These are phyloP conservation scores for Caenorhabditis briggsae DNA, from an alignment of 1,140 invertebrate genomes.

Conservation along the genomic window DNA sequence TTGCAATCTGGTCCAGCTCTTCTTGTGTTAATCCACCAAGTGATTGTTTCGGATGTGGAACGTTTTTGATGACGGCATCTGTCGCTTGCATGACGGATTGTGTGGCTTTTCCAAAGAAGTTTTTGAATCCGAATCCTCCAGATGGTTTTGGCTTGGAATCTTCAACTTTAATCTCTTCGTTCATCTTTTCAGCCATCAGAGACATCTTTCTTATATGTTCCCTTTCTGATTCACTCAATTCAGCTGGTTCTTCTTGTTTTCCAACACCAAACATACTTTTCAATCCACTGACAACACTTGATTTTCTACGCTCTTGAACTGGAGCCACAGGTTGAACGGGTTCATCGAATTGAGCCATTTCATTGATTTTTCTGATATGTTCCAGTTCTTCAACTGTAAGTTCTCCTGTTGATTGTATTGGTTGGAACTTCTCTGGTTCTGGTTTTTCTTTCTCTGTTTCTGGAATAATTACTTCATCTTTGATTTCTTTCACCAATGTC, in stretches of 20 bases:
- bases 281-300: slow-evolving; percentile 45
- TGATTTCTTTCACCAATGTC: slow-evolving; percentile 31
- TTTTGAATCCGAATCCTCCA: not conserved
- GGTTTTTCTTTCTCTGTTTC: slow-evolving; percentile 4
- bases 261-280: slow-evolving; percentile 24
- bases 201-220: slow-evolving; percentile 62
- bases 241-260: not conserved
- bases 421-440: not conserved
- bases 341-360: slow-evolving; percentile 44
- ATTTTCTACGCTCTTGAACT: slow-evolving; percentile 23
- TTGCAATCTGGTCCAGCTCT: not conserved
- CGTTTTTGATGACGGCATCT: slow-evolving; percentile 31
- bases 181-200: slow-evolving; percentile 48
- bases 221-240: slow-evolving; percentile 50
- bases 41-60: not conserved
- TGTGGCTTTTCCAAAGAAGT: slow-evolving; percentile 62
- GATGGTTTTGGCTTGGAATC: not conserved
- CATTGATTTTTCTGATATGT: slow-evolving; percentile 55
- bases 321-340: slow-evolving; percentile 2
- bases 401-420: slow-evolving; percentile 14
- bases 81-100: slow-evolving; percentile 56
- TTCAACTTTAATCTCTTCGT: slow-evolving; percentile 33
- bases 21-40: slow-evolving; percentile 3
- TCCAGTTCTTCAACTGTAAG: slow-evolving; percentile 60
- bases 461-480: slow-evolving; percentile 14